phyloP scores from a whole-genome alignment of 2,113 vertebrate species.

The Pagrus major region DNA sequence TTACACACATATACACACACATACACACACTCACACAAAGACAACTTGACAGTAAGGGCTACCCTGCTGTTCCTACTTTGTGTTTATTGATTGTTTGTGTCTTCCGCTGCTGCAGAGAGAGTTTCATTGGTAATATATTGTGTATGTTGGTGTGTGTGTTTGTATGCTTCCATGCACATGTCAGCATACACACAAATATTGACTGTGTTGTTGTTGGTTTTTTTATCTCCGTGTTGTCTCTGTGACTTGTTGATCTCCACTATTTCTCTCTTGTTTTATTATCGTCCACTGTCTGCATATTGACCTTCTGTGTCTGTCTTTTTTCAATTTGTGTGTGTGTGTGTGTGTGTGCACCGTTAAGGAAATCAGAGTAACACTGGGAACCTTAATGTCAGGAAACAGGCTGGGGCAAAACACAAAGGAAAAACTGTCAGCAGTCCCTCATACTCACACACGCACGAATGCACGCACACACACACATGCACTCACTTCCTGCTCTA shows the following conservation, averaged over 20 bases:
- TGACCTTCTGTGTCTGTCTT: conserved; percentile 33
- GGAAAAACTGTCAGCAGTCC: conserved; percentile 58
- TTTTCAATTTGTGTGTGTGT: background rate
- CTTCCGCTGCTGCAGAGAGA: conserved; percentile 40
- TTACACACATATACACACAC: conserved; percentile 14
- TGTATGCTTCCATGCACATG: conserved; percentile 17
- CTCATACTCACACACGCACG: background rate
- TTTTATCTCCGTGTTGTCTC: background rate
- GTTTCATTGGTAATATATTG: conserved; percentile 23
- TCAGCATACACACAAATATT: too few species aligned
- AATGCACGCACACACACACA: background rate
- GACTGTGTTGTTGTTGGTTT: background rate
- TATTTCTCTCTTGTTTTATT: background rate
- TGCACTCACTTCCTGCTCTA: background rate
- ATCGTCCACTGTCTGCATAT: conserved; percentile 18
- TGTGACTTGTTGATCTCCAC: conserved; percentile 14
- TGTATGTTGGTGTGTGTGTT: conserved; percentile 7
- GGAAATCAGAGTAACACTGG: conserved; percentile 41
- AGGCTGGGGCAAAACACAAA: conserved; percentile 60
- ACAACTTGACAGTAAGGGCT: conserved; percentile 66
- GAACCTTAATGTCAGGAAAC: conserved; percentile 72
- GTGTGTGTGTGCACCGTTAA: conserved; percentile 19
- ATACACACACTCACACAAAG: conserved; percentile 42
- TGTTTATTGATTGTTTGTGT: conserved; percentile 66
- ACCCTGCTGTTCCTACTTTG: conserved; percentile 67